A percentile compares a stretch with the other conserved stretches of the same genome.
Conservation (phyloP, 2,888 invertebrate genomes). For the Ornithoptera priamus region DNA sequence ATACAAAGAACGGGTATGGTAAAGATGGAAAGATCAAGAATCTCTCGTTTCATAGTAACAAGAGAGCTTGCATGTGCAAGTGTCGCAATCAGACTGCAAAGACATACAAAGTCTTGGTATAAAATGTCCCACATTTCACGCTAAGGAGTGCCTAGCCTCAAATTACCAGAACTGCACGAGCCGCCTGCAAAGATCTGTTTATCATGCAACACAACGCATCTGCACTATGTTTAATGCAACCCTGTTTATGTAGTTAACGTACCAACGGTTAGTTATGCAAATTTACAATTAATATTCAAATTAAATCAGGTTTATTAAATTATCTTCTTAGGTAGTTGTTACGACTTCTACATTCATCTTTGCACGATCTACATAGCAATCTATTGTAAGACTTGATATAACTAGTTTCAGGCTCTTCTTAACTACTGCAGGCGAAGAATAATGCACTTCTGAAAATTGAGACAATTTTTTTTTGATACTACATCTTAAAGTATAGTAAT, state of each 20-base stretch:
- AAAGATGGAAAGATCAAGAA: neutral
- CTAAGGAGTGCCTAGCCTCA: slow-evolving; percentile 24
- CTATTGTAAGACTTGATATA: no score
- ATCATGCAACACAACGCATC: slow-evolving; percentile 7
- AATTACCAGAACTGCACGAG: slow-evolving; percentile 19
- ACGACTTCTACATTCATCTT: no score
- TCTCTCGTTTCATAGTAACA: slow-evolving; percentile 20
- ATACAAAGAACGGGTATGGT: neutral
- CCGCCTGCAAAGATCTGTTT: slow-evolving; percentile 7
- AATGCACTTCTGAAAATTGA: no score
- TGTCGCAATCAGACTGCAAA: slow-evolving; percentile 27
- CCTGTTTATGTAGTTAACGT: slow-evolving; percentile 6
- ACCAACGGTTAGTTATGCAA: slow-evolving; percentile 8
- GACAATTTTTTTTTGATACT: no score
- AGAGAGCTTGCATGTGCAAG: slow-evolving; percentile 11
- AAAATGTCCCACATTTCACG: slow-evolving; percentile 26
- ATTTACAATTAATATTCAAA: slow-evolving; percentile 1
- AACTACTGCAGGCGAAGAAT: no score
- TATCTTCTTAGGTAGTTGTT: no score
- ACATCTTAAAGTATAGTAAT: no score
- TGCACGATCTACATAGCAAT: no score
- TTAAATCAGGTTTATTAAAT: neutral
- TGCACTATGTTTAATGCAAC: slow-evolving; percentile 9
- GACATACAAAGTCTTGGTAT: slow-evolving; percentile 8
- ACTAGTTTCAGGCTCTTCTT: no score